Conservation (phyloP, 2,797 vertebrate species). For the Austrolebias charrua region DNA sequence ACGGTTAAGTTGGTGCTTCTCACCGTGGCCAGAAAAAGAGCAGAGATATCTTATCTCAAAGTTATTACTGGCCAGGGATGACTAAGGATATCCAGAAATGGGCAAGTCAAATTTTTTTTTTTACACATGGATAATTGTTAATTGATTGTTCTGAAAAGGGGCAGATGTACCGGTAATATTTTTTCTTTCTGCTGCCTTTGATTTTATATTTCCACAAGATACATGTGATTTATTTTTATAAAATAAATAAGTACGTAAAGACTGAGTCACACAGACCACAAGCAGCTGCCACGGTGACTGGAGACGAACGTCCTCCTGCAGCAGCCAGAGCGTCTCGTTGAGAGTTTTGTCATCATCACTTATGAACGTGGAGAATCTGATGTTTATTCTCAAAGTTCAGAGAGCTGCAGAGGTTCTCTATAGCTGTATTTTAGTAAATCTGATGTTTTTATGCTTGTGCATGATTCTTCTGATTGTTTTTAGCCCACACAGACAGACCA, state of each 20-base stretch:
- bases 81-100: no score
- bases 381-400: not conserved
- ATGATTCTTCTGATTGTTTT: not conserved
- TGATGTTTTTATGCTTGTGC: not conserved
- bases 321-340: conserved; percentile 50
- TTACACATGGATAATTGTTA: no score
- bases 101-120: no score
- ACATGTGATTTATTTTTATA: conserved; percentile 41
- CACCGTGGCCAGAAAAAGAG: no score
- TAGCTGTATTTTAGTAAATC: not conserved
- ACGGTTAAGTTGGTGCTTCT: no score
- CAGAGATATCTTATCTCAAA: no score
- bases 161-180: no score
- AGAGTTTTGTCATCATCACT: conserved; percentile 42
- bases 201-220: no score
- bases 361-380: not conserved
- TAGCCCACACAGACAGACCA: conserved; percentile 54
- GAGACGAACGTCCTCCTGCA: conserved; percentile 45
- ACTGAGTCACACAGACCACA: conserved; percentile 55
- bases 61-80: no score
- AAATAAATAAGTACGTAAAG: conserved; percentile 74
- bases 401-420: not conserved
- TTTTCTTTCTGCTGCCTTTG: not conserved
- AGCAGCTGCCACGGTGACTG: conserved; percentile 57
- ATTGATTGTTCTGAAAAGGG: no score